These are phyloP conservation scores for Drosophila hydei DNA, from an alignment of 1,140 invertebrate genomes.

Conservation along the genomic window DNA sequence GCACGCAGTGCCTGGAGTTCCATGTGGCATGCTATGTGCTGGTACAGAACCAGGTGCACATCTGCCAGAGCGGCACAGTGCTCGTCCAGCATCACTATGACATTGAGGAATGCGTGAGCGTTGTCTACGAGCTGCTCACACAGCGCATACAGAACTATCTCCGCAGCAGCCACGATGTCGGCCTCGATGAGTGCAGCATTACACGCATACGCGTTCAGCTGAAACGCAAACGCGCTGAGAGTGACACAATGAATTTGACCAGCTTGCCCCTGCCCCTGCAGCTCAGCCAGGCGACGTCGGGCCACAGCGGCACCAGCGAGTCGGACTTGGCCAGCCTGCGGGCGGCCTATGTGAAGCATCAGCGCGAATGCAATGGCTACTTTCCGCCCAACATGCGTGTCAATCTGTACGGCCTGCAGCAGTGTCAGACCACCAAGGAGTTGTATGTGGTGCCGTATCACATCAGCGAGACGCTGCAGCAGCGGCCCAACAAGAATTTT, in stretches of 20 bases:
- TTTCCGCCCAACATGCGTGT: constrained; percentile 62
- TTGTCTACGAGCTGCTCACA: constrained; percentile 61
- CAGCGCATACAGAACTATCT: constrained; percentile 61
- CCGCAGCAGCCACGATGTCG: constrained; percentile 32
- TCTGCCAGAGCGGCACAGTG: constrained; percentile 62
- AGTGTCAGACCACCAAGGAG: constrained; percentile 65
- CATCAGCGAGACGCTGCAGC: constrained; percentile 58
- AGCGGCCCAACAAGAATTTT: constrained; percentile 59
- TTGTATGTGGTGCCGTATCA: constrained; percentile 65
- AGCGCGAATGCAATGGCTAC: constrained; percentile 59
- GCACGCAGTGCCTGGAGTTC: constrained; percentile 52
- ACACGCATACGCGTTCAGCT: constrained; percentile 50
- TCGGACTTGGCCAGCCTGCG: constrained; percentile 40
- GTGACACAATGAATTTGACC: background rate
- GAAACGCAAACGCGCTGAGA: constrained; percentile 27
- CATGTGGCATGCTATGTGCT: constrained; percentile 62
- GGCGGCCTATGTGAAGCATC: constrained; percentile 59
- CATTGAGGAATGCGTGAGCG: constrained; percentile 55
- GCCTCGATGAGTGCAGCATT: constrained; percentile 60
- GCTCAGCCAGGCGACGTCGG: constrained; percentile 4
- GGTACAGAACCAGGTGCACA: constrained; percentile 52
- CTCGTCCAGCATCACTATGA: constrained; percentile 58
- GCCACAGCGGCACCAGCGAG: constrained; percentile 30
- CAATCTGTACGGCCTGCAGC: constrained; percentile 65
- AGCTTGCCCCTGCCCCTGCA: constrained; percentile 34